Percentiles rank a stretch among this genome's conserved stretches.
These are phyloP conservation scores for Prosapia bicincta DNA, from an alignment of 2,888 invertebrate genomes.

Conservation along the genomic window DNA sequence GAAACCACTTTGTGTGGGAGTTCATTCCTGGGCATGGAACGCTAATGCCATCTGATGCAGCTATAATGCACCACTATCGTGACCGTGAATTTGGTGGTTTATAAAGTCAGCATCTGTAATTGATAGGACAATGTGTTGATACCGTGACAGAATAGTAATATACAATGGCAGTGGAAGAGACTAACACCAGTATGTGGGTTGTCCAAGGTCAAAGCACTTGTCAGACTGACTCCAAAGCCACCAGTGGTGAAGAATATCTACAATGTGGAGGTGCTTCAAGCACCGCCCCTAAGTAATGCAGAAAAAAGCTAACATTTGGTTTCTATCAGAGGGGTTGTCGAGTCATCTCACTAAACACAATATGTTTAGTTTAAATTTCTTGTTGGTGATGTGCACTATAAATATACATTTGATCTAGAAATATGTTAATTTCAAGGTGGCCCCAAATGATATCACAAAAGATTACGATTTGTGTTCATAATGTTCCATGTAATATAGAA, in stretches of 20 bases:
- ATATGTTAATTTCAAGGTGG: too few relatives aligned
- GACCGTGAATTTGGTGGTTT: slow-evolving; percentile 88
- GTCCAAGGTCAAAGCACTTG: slow-evolving; percentile 9
- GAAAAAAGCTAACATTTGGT: not conserved
- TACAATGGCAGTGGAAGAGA: slow-evolving; percentile 11
- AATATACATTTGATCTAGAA: too few relatives aligned
- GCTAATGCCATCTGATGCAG: slow-evolving; percentile 81
- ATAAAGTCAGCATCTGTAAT: slow-evolving; percentile 73
- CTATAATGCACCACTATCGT: slow-evolving; percentile 74
- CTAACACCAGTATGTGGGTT: slow-evolving; percentile 7
- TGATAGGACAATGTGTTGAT: slow-evolving; percentile 59
- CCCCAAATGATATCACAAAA: too few relatives aligned
- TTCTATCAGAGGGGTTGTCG: too few relatives aligned
- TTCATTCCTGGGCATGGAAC: slow-evolving; percentile 70
- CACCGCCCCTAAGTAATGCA: not conserved
- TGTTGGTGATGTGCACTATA: too few relatives aligned
- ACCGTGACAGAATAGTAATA: slow-evolving; percentile 1
- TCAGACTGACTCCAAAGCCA: not conserved
- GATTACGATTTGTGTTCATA: too few relatives aligned
- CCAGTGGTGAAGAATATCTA: not conserved
- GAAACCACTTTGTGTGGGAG: slow-evolving; percentile 94
- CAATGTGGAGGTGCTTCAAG: not conserved
- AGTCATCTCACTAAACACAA: too few relatives aligned
- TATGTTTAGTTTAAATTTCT: too few relatives aligned
- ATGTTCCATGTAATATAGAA: too few relatives aligned